These are phyloP conservation scores for Eurois occulta DNA, from an alignment of 2,888 invertebrate genomes.

Conservation along the genomic window DNA sequence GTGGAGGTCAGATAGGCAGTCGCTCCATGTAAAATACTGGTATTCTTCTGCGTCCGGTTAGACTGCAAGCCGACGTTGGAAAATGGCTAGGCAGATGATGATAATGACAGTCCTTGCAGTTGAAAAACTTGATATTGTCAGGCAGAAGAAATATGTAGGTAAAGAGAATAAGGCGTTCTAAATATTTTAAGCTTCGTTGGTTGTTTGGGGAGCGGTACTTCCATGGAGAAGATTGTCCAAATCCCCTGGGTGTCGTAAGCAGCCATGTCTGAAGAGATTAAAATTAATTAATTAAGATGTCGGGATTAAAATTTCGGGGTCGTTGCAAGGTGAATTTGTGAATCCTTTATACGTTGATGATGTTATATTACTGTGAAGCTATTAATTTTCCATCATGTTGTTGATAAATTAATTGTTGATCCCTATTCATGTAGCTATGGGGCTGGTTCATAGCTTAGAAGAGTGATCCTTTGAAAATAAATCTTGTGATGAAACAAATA, in stretches of 20 bases:
- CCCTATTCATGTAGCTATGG: not conserved
- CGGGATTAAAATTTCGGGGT: slow-evolving; percentile 40
- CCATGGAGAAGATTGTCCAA: slow-evolving; percentile 39
- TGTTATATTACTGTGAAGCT: slow-evolving; percentile 2
- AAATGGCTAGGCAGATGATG: too few relatives aligned
- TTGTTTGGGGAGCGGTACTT: slow-evolving; percentile 10
- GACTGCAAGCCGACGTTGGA: too few relatives aligned
- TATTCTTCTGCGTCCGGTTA: too few relatives aligned
- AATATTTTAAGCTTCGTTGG: slow-evolving; percentile 34
- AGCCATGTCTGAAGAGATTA: slow-evolving; percentile 32
- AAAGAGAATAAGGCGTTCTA: slow-evolving; percentile 23
- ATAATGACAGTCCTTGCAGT: not conserved
- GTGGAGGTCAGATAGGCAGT: too few relatives aligned
- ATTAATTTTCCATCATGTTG: slow-evolving; percentile 16
- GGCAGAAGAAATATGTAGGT: not conserved
- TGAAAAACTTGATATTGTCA: not conserved
- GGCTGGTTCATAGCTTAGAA: not conserved
- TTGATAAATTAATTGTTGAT: slow-evolving; percentile 33
- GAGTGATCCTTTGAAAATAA: not conserved
- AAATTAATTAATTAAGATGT: slow-evolving; percentile 53
- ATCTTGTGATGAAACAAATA: not conserved
- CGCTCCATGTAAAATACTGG: too few relatives aligned
- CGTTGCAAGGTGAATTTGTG: slow-evolving; percentile 28
- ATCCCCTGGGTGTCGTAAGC: slow-evolving; percentile 38
- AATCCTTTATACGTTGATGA: slow-evolving; percentile 16